phyloP scores from a whole-genome alignment of 2,888 invertebrate species.

The Bombylius discolor region DNA sequence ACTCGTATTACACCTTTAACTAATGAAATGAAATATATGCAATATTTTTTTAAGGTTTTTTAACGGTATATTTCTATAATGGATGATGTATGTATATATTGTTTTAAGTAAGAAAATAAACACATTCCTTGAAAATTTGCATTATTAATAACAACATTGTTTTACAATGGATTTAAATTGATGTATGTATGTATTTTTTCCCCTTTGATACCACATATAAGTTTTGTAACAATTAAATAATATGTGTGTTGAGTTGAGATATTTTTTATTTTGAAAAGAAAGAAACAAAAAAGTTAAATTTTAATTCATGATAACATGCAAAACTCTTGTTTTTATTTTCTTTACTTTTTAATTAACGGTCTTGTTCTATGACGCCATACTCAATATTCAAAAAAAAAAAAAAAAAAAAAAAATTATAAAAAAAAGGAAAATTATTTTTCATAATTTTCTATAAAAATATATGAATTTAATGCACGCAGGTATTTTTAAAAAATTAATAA shows the following conservation, averaged over 20 bases:
- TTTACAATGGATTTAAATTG: background rate
- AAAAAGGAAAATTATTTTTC: no score
- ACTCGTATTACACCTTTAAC: background rate
- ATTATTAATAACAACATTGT: background rate
- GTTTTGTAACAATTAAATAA: background rate
- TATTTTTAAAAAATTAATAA: background rate
- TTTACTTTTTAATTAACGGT: background rate
- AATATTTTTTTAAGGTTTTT: no score
- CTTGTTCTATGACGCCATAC: background rate
- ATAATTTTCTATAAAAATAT: background rate
- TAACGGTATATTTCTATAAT: no score
- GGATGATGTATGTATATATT: no score
- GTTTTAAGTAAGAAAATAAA: no score
- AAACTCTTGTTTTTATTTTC: background rate
- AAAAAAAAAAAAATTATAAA: no score
- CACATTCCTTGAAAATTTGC: background rate
- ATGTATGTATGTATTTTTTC: background rate
- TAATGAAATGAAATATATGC: background rate
- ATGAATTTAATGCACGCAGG: background rate
- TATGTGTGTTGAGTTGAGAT: background rate
- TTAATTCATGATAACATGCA: background rate
- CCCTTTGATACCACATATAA: background rate
- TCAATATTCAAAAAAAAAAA: no score
- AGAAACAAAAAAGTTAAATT: no score
- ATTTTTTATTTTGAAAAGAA: background rate